Conservation (phyloP, 2,888 invertebrate species). For the Molanna angustata region DNA sequence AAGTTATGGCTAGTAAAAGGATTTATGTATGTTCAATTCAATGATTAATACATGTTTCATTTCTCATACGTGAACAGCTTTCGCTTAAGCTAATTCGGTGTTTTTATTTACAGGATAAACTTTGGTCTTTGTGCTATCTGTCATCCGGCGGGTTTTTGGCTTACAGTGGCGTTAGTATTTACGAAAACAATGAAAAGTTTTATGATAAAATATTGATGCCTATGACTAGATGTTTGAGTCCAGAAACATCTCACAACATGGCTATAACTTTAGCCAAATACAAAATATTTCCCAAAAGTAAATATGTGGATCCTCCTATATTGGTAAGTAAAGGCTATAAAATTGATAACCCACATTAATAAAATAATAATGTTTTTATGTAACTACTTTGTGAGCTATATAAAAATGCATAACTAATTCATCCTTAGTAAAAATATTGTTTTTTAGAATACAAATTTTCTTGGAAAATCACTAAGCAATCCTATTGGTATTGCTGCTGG, state of each 20-base stretch:
- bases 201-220: conserved; percentile 75
- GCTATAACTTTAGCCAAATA: conserved; percentile 76
- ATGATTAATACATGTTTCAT: too few species aligned
- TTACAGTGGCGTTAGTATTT: conserved; percentile 67
- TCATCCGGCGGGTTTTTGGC: conserved; percentile 63
- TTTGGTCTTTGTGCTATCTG: conserved; percentile 64
- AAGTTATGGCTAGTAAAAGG: too few species aligned
- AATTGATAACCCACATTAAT: background rate
- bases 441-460: conserved; percentile 66
- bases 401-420: too few species aligned
- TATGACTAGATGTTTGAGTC: conserved; percentile 63
- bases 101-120: conserved; percentile 64
- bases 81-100: too few species aligned
- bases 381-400: too few species aligned
- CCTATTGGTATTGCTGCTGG: conserved; percentile 98
- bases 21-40: too few species aligned
- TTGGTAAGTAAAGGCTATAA: conserved; percentile 53
- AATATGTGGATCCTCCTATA: conserved; percentile 58
- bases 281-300: conserved; percentile 64
- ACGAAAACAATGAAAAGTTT: conserved; percentile 75
- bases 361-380: too few species aligned
- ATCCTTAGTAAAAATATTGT: too few species aligned
- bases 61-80: too few species aligned
- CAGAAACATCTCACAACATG: conserved; percentile 80
- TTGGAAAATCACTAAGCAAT: conserved; percentile 72